phyloP scores from a whole-genome alignment of 2,888 invertebrate species.

The Cacoxenus indagator region DNA sequence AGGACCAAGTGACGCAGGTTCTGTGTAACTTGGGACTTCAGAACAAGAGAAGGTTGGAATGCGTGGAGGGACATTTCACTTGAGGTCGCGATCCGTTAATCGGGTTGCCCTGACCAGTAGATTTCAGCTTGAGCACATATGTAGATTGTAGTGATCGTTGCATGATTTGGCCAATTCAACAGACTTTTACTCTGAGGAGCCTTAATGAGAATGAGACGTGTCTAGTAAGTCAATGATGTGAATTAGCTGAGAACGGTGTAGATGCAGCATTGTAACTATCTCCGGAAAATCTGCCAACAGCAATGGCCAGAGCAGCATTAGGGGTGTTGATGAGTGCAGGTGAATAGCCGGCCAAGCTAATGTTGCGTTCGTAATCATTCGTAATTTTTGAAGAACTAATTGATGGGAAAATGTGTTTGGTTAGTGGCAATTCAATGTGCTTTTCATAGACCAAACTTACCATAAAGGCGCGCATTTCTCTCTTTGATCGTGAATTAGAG shows the following conservation, averaged over 20 bases:
- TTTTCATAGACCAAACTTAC: constrained; percentile 32
- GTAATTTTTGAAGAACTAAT: constrained; percentile 33
- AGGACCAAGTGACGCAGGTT: too few relatives aligned
- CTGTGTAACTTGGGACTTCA: too few relatives aligned
- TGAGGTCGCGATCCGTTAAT: too few relatives aligned
- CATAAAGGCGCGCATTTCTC: constrained; percentile 75
- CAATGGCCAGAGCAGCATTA: background rate
- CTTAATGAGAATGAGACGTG: constrained; percentile 68
- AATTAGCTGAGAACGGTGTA: constrained; percentile 28
- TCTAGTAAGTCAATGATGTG: constrained; percentile 55
- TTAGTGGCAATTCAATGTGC: background rate
- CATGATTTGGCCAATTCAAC: constrained; percentile 59
- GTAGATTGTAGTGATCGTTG: constrained; percentile 62
- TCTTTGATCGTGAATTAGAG: background rate
- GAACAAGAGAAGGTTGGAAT: too few relatives aligned
- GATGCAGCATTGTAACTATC: background rate
- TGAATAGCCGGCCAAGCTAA: background rate
- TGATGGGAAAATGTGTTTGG: background rate
- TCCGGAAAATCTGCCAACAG: too few relatives aligned
- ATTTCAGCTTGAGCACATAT: constrained; percentile 63
- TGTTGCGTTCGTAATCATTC: constrained; percentile 41
- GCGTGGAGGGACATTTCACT: too few relatives aligned
- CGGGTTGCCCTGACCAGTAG: constrained; percentile 51
- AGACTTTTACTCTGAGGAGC: constrained; percentile 64
- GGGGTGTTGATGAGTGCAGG: background rate